Conservation (phyloP, 2,113 vertebrate genomes). For the Boleophthalmus pectinirostris region DNA sequence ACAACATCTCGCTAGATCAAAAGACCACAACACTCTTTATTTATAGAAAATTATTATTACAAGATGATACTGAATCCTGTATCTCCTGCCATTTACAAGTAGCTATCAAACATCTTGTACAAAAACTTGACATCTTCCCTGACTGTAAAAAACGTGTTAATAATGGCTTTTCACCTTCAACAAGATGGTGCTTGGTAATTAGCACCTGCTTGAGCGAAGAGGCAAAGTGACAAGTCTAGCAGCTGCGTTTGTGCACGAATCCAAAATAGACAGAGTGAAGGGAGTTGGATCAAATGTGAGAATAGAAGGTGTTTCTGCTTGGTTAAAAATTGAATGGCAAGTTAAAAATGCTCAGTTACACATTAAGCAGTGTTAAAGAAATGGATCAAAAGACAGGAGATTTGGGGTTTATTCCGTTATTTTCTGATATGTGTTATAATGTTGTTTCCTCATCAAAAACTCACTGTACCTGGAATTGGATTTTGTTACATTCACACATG, state of each 20-base stretch:
- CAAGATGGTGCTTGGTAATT: neutral
- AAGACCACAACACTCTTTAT: no score
- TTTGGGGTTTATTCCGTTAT: neutral
- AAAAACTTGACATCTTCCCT: neutral
- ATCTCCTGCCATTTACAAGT: no score
- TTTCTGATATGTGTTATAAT: no score
- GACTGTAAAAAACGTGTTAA: slow-evolving; percentile 2
- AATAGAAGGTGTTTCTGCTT: slow-evolving; percentile 1
- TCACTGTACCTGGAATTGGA: no score
- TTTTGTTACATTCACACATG: no score
- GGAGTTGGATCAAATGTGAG: neutral
- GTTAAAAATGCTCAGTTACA: neutral
- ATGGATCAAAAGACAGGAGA: neutral
- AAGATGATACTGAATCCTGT: no score
- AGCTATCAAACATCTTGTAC: neutral
- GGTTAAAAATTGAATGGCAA: neutral
- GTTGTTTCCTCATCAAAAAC: no score
- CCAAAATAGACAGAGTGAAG: neutral
- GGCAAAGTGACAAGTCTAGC: slow-evolving; percentile 2
- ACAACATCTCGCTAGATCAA: no score
- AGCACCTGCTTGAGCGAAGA: neutral
- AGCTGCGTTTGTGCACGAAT: neutral
- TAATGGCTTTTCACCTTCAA: slow-evolving; percentile 1
- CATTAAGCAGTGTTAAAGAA: neutral
- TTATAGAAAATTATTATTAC: no score